Conservation (phyloP, 2,797 vertebrate species). For the Pseudochaenichthys georgianus region DNA sequence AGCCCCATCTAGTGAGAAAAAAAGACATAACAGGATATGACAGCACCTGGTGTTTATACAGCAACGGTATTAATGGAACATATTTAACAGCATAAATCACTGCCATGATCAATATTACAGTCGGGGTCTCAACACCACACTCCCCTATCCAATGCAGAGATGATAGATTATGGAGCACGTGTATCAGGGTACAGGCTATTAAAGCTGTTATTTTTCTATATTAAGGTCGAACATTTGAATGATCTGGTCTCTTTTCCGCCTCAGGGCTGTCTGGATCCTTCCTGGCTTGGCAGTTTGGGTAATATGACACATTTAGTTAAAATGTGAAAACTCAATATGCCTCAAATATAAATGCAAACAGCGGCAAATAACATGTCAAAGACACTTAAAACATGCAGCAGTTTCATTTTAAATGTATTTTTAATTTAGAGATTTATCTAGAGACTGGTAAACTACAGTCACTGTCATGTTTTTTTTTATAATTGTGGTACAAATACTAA, state of each 20-base stretch:
- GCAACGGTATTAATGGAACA: background rate
- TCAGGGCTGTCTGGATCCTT: background rate
- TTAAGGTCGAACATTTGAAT: background rate
- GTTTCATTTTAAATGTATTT: background rate
- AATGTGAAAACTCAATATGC: background rate
- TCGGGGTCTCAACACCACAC: background rate
- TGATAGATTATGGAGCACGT: background rate
- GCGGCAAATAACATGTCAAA: background rate
- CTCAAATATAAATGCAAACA: background rate
- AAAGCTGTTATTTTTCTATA: background rate
- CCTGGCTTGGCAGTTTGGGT: background rate
- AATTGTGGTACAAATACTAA: too few species aligned
- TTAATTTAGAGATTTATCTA: background rate
- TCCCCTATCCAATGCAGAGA: background rate
- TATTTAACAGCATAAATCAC: background rate
- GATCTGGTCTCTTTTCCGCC: background rate
- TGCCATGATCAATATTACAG: background rate
- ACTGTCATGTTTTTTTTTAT: background rate
- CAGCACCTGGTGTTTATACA: background rate
- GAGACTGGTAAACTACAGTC: background rate
- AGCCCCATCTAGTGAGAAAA: constrained; percentile 67
- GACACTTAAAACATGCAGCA: background rate
- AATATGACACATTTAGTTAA: background rate
- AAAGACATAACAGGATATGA: background rate
- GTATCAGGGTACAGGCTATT: background rate